phyloP scores from a whole-genome alignment of 2,888 invertebrate species.

The Bimastos eiseni region DNA sequence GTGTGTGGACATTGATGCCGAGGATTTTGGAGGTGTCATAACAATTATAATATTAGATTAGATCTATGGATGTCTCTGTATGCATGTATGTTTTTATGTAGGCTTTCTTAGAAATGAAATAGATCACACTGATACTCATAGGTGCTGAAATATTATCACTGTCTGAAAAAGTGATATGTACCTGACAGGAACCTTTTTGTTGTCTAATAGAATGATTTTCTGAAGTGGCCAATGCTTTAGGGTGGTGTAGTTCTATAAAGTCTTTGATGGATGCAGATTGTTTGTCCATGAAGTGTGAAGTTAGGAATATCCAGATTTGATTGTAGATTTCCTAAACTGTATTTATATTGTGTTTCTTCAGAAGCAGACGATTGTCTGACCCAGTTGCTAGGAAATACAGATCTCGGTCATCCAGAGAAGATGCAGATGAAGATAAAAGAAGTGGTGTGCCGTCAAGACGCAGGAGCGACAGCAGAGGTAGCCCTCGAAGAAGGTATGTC shows the following conservation, averaged over 20 bases:
- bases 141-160: background rate
- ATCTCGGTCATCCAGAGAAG: background rate
- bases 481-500: background rate
- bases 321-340: background rate
- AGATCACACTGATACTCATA: background rate
- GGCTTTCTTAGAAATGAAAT: too few species aligned
- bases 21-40: background rate
- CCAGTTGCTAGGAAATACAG: background rate
- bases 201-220: too few species aligned
- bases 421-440: background rate
- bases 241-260: background rate
- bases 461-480: background rate
- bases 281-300: background rate
- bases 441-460: background rate
- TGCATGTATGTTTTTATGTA: background rate
- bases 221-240: background rate
- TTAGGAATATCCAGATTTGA: background rate
- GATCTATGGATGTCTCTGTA: background rate
- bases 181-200: too few species aligned
- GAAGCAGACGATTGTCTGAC: background rate
- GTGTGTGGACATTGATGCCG: background rate
- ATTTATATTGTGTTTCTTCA: background rate
- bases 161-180: too few species aligned
- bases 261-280: background rate
- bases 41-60: background rate